These are phyloP conservation scores for Odontomachus brunneus DNA, from an alignment of 1,140 invertebrate genomes.

Conservation along the genomic window DNA sequence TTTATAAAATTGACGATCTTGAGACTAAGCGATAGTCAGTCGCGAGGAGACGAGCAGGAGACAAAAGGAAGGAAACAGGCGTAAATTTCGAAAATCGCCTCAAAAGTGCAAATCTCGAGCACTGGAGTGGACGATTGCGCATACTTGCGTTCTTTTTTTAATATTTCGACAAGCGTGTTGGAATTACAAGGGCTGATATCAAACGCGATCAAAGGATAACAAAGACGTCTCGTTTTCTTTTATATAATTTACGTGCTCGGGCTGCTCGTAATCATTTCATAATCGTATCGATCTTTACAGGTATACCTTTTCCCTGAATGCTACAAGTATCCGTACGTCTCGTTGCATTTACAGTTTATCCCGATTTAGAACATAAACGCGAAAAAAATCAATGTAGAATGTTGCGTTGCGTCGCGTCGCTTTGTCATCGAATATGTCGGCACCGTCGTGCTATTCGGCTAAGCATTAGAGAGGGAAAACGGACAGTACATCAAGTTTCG, in stretches of 20 bases:
- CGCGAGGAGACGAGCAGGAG: no score
- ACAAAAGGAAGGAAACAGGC: no score
- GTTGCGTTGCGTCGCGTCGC: constrained; percentile 38
- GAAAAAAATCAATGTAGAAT: constrained; percentile 19
- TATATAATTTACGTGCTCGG: neutral
- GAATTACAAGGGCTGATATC: neutral
- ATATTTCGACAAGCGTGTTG: neutral
- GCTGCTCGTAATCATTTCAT: neutral
- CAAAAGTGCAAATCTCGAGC: no score
- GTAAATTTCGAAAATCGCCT: no score
- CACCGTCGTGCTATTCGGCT: neutral
- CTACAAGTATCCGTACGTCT: constrained; percentile 6
- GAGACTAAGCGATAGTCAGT: no score
- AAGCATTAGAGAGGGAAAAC: constrained; percentile 3
- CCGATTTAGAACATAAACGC: constrained; percentile 1
- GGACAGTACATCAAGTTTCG: constrained; percentile 26
- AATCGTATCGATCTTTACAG: neutral
- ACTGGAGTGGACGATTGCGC: neutral
- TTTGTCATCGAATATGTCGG: neutral
- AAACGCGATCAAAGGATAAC: constrained; percentile 8
- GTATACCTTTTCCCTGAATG: neutral
- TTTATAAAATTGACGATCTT: no score
- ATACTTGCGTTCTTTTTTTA: neutral
- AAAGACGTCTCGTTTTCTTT: neutral
- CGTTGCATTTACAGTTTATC: constrained; percentile 46